phyloP scores from a whole-genome alignment of 2,113 vertebrate genomes.

The Chauna torquata region DNA sequence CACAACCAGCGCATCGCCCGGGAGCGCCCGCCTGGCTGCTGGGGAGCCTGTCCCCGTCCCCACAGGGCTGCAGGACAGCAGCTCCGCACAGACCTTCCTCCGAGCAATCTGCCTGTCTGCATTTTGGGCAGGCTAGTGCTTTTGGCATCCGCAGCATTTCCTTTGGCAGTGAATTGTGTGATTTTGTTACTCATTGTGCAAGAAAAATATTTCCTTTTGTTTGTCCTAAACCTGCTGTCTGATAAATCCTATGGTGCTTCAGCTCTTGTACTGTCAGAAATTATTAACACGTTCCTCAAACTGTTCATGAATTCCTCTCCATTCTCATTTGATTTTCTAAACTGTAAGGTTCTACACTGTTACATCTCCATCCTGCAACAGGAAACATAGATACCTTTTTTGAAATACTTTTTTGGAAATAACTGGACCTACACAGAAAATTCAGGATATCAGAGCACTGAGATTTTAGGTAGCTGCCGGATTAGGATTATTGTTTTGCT shows the following conservation, averaged over 20 bases:
- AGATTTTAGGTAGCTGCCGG: not conserved
- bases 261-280: not conserved
- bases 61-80: not conserved
- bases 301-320: not conserved
- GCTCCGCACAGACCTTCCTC: not conserved
- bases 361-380: not conserved
- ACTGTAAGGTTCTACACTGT: not conserved
- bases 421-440: not conserved
- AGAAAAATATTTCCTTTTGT: not conserved
- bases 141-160: not conserved
- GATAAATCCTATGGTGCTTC: not conserved
- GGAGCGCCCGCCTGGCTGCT: not conserved
- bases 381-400: not conserved
- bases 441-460: not conserved
- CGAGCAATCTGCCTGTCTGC: not conserved
- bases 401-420: not conserved
- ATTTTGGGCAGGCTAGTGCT: not conserved
- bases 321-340: not conserved
- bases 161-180: not conserved
- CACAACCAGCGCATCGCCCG: rapidly evolving
- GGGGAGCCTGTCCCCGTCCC: not conserved
- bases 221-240: not conserved
- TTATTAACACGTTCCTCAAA: not conserved
- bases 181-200: not conserved
- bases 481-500: not conserved